Conservation (phyloP, 2,888 invertebrate genomes). For the Drosophila rellima region DNA sequence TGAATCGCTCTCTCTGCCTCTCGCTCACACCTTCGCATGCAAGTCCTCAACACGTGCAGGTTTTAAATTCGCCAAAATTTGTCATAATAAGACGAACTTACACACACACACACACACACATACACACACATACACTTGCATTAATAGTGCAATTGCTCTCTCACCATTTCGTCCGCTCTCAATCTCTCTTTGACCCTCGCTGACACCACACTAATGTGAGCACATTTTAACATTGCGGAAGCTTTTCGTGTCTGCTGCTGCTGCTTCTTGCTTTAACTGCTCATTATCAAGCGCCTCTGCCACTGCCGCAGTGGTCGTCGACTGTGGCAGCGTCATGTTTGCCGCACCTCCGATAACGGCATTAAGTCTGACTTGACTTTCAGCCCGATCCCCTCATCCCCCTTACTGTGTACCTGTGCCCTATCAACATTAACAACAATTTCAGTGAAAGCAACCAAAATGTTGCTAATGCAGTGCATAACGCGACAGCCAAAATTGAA, state of each 20-base stretch:
- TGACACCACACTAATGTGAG: conserved; percentile 34
- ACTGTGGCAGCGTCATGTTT: conserved; percentile 63
- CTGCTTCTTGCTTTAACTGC: conserved; percentile 63
- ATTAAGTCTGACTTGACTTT: conserved; percentile 68
- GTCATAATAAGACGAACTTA: conserved; percentile 28
- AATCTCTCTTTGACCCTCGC: conserved; percentile 2
- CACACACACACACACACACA: conserved; percentile 6
- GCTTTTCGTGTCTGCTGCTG: conserved; percentile 60
- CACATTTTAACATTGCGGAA: conserved; percentile 74
- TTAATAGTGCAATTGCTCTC: conserved; percentile 44
- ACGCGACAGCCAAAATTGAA: conserved; percentile 48
- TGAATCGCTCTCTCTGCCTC: conserved; percentile 21
- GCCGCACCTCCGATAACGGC: conserved; percentile 81
- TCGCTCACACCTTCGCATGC: conserved; percentile 17
- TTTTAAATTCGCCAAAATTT: conserved; percentile 58
- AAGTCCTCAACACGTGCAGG: conserved; percentile 64
- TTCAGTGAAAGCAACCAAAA: conserved; percentile 63
- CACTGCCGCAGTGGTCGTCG: conserved; percentile 47
- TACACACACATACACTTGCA: conserved; percentile 13
- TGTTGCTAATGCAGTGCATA: conserved; percentile 45
- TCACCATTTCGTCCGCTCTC: conserved; percentile 6
- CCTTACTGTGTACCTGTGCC: conserved; percentile 19
- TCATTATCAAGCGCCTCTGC: conserved; percentile 73
- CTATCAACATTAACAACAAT: conserved; percentile 41
- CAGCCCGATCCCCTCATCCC: conserved; percentile 43